Conservation (phyloP, 2,113 vertebrate species). For the Tragelaphus scriptus region DNA sequence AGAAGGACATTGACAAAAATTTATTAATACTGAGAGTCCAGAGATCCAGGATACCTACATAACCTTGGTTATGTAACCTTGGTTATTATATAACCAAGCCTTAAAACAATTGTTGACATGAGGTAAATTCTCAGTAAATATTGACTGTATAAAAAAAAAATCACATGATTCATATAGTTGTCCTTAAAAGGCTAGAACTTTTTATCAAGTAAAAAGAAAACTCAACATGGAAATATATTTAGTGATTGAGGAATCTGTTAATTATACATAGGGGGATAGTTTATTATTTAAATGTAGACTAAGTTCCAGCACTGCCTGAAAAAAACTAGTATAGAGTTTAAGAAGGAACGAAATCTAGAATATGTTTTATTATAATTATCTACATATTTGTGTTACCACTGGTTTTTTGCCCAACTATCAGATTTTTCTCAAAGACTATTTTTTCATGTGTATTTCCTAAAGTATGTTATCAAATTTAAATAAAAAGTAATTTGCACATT, state of each 20-base stretch:
- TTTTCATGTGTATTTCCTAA: background rate
- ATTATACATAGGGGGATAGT: background rate
- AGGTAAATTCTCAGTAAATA: background rate
- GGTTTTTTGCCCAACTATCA: background rate
- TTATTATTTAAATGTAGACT: background rate
- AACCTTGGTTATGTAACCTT: background rate
- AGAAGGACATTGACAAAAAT: background rate
- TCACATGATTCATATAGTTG: background rate
- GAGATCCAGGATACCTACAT: background rate
- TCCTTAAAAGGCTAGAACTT: background rate
- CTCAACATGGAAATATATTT: background rate
- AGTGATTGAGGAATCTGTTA: background rate
- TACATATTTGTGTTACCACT: background rate
- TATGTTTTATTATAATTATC: background rate
- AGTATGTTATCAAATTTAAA: background rate
- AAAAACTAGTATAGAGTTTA: background rate
- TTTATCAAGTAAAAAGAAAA: background rate
- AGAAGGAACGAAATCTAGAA: background rate
- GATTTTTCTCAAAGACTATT: background rate
- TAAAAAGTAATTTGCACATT: background rate
- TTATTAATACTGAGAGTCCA: background rate
- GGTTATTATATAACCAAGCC: background rate
- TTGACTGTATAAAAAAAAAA: background rate
- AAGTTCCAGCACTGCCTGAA: background rate
- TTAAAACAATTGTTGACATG: background rate